Conservation (phyloP, 1,140 invertebrate genomes). For the Drosophila persimilis region DNA sequence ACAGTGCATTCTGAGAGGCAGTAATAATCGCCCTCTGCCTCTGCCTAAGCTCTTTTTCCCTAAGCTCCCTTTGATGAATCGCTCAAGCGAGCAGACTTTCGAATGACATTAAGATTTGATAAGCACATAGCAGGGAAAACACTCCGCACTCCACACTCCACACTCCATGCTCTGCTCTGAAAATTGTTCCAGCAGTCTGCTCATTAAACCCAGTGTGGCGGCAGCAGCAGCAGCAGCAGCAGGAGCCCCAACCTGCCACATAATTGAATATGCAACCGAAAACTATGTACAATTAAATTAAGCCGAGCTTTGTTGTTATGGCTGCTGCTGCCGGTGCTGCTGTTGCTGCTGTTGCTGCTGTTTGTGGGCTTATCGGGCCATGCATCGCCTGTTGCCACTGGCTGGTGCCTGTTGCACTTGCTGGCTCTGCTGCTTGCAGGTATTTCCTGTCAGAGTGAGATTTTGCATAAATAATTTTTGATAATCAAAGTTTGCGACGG, state of each 20-base stretch:
- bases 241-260: slow-evolving; percentile 38
- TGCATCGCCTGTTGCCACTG: slow-evolving; percentile 46
- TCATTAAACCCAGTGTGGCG: slow-evolving; percentile 34
- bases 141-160: no score
- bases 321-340: slow-evolving; percentile 13
- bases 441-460: slow-evolving; percentile 73
- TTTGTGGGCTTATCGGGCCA: slow-evolving; percentile 47
- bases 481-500: slow-evolving; percentile 77
- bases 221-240: slow-evolving; percentile 19
- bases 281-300: slow-evolving; percentile 80
- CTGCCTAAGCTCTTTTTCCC: no score
- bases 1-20: no score
- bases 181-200: slow-evolving; percentile 13
- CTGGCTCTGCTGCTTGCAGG: slow-evolving; percentile 53
- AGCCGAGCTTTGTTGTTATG: slow-evolving; percentile 40
- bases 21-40: no score
- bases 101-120: no score
- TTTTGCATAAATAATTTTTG: slow-evolving; percentile 82
- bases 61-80: no score
- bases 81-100: no score
- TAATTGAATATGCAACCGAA: slow-evolving; percentile 77
- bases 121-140: no score
- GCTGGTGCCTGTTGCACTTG: slow-evolving; percentile 13
- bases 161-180: no score
- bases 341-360: slow-evolving; percentile 23